Evolutionary conservation across 1,140 invertebrate species (phyloP), one percentile per base, ranked within the genome.

Genomic region (Musca domestica): DNA sequence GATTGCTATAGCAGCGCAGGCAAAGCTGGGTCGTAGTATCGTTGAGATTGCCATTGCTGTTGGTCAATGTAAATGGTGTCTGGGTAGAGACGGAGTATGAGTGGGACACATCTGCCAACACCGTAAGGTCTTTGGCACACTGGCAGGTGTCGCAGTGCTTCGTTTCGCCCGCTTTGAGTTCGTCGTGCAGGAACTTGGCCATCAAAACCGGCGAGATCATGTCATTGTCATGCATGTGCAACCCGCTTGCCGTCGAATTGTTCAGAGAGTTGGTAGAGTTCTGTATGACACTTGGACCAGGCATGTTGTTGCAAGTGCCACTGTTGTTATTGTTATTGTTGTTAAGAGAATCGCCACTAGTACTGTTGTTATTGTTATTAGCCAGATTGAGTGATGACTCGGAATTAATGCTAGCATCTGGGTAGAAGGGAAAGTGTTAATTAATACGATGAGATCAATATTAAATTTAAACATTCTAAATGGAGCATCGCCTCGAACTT

Each of bases 181-280:
- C 86, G 71, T 96, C 94, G 79, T 95, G 92, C 27, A 98, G 84
- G 52, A 96, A 92, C 86, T 95, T 95, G 2, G 95, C 94, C 89
- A 98, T 94, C 56, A 97, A 90, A 15, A 94, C 91, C 34, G 94
- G 93, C 10, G 95, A 96, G 22, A 98, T 94, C 73, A 92, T 89
- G 69, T 95, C 94, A 20, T 85, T 84, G 72, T 88, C 86, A 73
- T 86, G 86, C 34, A 69, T 10, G 83, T 76, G 74, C 77, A 41
- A 12, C 2, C 10, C 10, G 12, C 10, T 74, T 19, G 47, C 73
- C n/a, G 23, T 67, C 68, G 19, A 67, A 76, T 72, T 80, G 72
- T 30, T 71, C 64, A 14, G 56, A n/a, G 46, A 67, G 46, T 69
- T 54, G 61, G 71, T 76, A n/a, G 80, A 78, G 71, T 84, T 84